A percentile compares a stretch with the other conserved stretches of the same genome.
These are phyloP conservation scores for Mimachlamys varia DNA, from an alignment of 2,888 invertebrate species.

Conservation along the genomic window DNA sequence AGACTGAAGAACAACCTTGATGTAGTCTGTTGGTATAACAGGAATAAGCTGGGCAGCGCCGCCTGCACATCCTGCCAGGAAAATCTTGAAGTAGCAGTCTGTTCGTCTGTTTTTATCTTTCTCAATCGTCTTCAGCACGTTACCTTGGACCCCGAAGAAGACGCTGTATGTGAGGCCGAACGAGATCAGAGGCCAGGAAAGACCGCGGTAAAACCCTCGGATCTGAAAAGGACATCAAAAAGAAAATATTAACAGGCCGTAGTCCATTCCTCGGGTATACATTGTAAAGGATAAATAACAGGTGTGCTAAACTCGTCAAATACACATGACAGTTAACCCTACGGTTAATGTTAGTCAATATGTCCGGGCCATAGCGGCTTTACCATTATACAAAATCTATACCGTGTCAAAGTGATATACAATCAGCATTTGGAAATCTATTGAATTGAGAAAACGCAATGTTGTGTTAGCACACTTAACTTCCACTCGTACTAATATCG, in stretches of 20 bases:
- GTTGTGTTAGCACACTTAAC: too few species aligned
- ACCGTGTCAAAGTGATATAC: too few species aligned
- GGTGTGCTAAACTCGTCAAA: too few species aligned
- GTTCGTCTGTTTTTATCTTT: slow-evolving; percentile 52
- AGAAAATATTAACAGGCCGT: too few species aligned
- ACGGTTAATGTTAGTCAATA: too few species aligned
- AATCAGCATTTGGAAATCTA: too few species aligned
- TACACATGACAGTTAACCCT: too few species aligned
- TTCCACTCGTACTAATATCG: not conserved
- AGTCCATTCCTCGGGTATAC: too few species aligned
- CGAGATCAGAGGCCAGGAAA: slow-evolving; percentile 94
- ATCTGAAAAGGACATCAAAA: slow-evolving; percentile 78
- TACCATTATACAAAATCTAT: too few species aligned
- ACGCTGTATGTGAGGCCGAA: slow-evolving; percentile 95
- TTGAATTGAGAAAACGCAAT: too few species aligned
- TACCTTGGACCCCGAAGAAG: slow-evolving; percentile 96
- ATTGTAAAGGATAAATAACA: too few species aligned
- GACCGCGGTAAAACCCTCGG: slow-evolving; percentile 91
- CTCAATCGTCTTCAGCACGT: slow-evolving; percentile 78
- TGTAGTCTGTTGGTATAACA: slow-evolving; percentile 94
- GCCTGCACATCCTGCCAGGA: slow-evolving; percentile 89
- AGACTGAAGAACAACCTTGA: slow-evolving; percentile 94
- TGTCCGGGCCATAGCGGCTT: too few species aligned
- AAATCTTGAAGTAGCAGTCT: slow-evolving; percentile 65
- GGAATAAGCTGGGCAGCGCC: slow-evolving; percentile 93